Conservation (phyloP, 1,140 invertebrate species). For the Papilio helenus region DNA sequence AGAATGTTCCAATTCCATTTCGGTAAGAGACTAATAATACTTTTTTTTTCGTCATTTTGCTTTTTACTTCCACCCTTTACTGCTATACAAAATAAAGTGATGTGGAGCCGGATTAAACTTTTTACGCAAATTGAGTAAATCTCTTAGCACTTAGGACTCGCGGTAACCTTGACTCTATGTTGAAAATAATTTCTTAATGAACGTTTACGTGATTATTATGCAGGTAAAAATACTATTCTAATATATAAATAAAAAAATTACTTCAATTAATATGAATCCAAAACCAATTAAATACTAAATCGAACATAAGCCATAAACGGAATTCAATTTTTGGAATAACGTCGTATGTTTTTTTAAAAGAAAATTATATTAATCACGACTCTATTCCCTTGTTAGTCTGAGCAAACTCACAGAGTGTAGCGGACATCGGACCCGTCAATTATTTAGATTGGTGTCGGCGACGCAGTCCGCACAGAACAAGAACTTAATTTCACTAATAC, state of each 20-base stretch:
- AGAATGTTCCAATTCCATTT: conserved; percentile 82
- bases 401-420: conserved; percentile 65
- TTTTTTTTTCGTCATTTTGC: conserved; percentile 80
- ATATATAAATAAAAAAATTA: background rate
- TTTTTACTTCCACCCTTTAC: conserved; percentile 82
- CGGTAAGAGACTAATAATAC: conserved; percentile 82
- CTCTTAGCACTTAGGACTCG: conserved; percentile 1
- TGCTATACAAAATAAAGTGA: conserved; percentile 71
- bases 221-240: background rate
- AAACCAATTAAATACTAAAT: background rate
- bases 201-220: conserved; percentile 22
- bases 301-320: background rate
- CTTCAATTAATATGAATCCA: background rate
- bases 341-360: background rate
- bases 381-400: conserved; percentile 56
- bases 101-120: conserved; percentile 54
- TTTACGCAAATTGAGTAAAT: conserved; percentile 23
- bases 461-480: conserved; percentile 51
- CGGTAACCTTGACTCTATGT: background rate
- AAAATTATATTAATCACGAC: conserved; percentile 27
- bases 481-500: conserved; percentile 33
- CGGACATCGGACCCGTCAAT: conserved; percentile 76
- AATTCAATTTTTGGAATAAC: background rate
- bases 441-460: conserved; percentile 81
- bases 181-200: conserved; percentile 36